phyloP scores from a whole-genome alignment of 2,113 vertebrate species.

The Anolis carolinensis region DNA sequence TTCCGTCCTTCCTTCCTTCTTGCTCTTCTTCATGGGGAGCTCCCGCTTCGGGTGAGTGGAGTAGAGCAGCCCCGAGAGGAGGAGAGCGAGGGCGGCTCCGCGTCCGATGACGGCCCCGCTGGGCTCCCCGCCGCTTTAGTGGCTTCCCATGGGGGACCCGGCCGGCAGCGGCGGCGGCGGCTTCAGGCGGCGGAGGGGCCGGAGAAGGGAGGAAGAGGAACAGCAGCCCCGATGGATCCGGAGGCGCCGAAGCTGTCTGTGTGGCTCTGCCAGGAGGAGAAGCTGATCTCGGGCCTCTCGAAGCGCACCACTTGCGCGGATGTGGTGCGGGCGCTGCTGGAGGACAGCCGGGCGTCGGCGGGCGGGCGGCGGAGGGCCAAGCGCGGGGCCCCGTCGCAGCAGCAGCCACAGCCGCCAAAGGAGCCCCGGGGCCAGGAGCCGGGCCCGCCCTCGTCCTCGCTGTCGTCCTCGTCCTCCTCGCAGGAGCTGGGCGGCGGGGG shows the following conservation, averaged over 20 bases:
- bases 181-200: no score
- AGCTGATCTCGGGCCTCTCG: constrained; percentile 88
- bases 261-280: constrained; percentile 94
- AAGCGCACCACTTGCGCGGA: constrained; percentile 92
- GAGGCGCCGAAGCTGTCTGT: constrained; percentile 87
- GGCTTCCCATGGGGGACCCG: no score
- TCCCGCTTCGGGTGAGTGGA: no score
- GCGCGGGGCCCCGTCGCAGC: neutral
- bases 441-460: no score
- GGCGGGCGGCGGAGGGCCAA: constrained; percentile 42
- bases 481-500: constrained; percentile 60
- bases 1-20: no score
- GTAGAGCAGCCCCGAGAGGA: no score
- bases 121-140: no score
- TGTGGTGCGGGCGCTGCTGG: constrained; percentile 86
- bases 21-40: neutral
- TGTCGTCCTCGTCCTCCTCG: constrained; percentile 57
- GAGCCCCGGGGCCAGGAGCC: no score
- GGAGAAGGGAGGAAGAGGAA: no score
- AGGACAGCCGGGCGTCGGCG: constrained; percentile 76
- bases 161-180: constrained; percentile 11
- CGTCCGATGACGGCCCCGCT: no score
- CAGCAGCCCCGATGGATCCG: constrained; percentile 78
- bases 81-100: neutral
- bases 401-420: no score